These are phyloP conservation scores for Actias luna DNA, from an alignment of 2,888 invertebrate genomes.

Conservation along the genomic window DNA sequence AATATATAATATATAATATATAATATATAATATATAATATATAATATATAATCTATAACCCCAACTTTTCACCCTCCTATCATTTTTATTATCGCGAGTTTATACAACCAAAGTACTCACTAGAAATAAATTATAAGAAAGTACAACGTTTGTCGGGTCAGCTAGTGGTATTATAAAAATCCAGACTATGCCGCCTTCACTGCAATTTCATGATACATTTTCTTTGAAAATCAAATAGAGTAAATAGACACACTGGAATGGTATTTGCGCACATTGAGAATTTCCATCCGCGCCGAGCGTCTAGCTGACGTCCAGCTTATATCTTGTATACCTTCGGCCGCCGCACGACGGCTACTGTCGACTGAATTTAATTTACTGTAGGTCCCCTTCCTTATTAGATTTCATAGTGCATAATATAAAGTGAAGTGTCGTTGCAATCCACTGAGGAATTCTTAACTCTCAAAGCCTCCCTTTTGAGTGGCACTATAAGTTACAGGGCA, in stretches of 20 bases:
- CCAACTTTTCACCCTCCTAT: no score
- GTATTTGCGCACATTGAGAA: not conserved
- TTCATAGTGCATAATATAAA: not conserved
- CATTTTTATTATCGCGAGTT: no score
- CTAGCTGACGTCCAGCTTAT: not conserved
- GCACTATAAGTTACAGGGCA: not conserved
- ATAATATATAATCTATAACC: no score
- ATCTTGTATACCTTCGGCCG: not conserved
- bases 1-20: no score
- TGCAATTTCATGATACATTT: not conserved
- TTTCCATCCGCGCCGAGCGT: not conserved
- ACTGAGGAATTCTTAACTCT: not conserved
- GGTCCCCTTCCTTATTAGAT: not conserved
- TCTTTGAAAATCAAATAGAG: not conserved
- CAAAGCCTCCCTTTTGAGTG: not conserved
- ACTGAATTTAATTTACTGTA: not conserved
- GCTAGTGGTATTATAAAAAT: no score
- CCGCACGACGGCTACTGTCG: not conserved
- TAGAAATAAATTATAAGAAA: no score
- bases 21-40: no score
- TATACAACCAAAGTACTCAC: no score
- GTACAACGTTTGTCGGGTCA: no score
- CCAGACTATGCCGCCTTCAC: not conserved
- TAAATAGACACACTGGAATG: not conserved
- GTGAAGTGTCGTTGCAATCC: not conserved